Base-by-base conservation (phyloP, 2,888 invertebrate species). In the Diarsia brunnea region DNA sequence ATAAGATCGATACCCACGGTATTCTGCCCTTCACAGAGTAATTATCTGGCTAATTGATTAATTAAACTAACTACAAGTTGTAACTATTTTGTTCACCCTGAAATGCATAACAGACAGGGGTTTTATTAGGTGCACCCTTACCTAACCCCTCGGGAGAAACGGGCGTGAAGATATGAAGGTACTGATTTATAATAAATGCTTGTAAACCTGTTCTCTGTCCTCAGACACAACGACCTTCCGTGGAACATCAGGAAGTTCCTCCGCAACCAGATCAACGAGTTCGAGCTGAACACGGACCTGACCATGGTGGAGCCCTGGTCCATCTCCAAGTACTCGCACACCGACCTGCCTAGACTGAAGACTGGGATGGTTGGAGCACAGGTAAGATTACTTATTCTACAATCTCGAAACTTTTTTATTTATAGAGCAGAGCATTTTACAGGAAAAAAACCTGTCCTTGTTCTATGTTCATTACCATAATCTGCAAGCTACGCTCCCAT, bases 171-270 rank as follows among this genome's bases (percentile, higher is more conserved):
- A 21, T 21, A 21, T 10, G 51, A 38, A 38, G 38, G 38, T 38
- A 38, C 38, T 38, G 4, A 38, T 38, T 38, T 38, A 38, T 38
- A 38, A 8, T 38, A 38, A 38, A 38, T 7, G 14, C 4, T 16
- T 2, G 27, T 53, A 63, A 43, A 11, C 0, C 0, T 4, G 0
- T 27, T 47, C 91, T 58, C 72, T 84, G 73, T 53, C 84, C 85
- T 0, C 91, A 97, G 97, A 69, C 97, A 97, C 94, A 97, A 98
- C 93, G 98, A 98, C 90, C 93, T 98, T 47, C 98, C 98, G 1
- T 98, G 98, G 98, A 98, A 98, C 93, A 97, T 98, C 82, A 94
- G 98, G 78, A 98, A 98, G 92, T 98, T 98, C 89, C 96, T 98
- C 0, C 97, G 97, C 90, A 98, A 98, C 93, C 97, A 97, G 90